These are phyloP conservation scores for Campylorhamphus procurvoides DNA, from an alignment of 2,113 vertebrate genomes.

Conservation along the genomic window DNA sequence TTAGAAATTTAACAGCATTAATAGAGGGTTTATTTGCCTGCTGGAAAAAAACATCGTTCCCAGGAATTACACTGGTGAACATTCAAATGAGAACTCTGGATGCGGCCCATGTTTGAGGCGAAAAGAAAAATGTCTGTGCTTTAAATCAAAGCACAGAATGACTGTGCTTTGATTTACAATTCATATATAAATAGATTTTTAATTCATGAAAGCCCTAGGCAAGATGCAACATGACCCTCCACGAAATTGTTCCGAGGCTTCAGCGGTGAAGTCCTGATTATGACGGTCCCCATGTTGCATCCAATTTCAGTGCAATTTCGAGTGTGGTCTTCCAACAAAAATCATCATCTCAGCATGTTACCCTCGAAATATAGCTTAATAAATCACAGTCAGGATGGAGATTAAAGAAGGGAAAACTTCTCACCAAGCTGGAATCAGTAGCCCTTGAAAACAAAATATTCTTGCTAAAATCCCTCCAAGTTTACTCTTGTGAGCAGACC, in stretches of 20 bases:
- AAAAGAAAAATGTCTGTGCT: not conserved
- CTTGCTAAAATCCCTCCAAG: not conserved
- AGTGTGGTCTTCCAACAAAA: constrained; percentile 35
- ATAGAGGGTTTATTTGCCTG: not conserved
- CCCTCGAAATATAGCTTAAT: not conserved
- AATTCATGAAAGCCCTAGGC: constrained; percentile 1
- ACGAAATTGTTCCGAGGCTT: not conserved
- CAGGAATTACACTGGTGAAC: not conserved
- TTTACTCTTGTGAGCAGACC: not conserved
- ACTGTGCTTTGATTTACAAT: not conserved
- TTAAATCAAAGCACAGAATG: constrained; percentile 3
- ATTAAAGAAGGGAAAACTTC: not conserved
- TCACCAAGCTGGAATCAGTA: not conserved
- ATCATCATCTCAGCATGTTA: not conserved
- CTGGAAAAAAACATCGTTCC: not conserved
- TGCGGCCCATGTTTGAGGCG: not conserved
- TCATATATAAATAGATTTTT: not conserved
- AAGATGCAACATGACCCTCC: constrained; percentile 25
- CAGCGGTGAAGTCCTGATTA: constrained; percentile 3
- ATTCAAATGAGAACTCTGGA: constrained; percentile 29
- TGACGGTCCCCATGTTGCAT: not conserved
- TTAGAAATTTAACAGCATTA: not conserved
- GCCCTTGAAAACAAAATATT: not conserved
- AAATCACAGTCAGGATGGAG: not conserved
- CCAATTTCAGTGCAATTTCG: constrained; percentile 28